Evolutionary conservation across 2,888 invertebrate species (phyloP).

Genomic region (Apodemia duryi): DNA sequence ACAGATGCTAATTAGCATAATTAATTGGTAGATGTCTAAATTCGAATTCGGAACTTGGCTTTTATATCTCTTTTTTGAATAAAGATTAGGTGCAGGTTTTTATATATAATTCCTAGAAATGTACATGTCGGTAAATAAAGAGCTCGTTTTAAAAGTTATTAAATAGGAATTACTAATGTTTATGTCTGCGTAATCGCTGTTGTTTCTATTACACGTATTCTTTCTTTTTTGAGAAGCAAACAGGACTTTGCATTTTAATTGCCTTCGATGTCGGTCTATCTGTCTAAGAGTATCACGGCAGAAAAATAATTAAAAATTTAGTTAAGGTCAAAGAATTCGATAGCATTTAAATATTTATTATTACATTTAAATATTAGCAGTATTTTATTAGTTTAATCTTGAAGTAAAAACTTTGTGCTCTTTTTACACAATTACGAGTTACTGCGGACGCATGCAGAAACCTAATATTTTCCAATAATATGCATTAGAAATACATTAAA

Average conservation of each 20-base stretch:
- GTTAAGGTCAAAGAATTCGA: too few relatives aligned
- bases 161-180: neutral
- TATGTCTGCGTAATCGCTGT: neutral
- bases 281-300: too few relatives aligned
- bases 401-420: too few relatives aligned
- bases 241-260: neutral
- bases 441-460: too few relatives aligned
- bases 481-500: too few relatives aligned
- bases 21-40: constrained; percentile 14
- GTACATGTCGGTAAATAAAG: constrained; percentile 1
- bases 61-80: neutral
- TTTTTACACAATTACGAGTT: too few relatives aligned
- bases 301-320: too few relatives aligned
- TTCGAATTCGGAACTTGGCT: constrained; percentile 9
- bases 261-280: neutral
- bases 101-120: constrained; percentile 1
- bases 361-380: too few relatives aligned
- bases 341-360: too few relatives aligned
- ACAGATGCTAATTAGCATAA: constrained; percentile 15
- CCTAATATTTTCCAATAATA: too few relatives aligned
- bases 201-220: neutral
- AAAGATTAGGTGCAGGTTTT: neutral
- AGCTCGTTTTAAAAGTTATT: constrained; percentile 3
- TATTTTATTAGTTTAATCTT: too few relatives aligned
- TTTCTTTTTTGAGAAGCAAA: neutral